Evolutionary conservation across 92 coral and sea anemone species (phyloP).

Genomic region (Paragorgia papillata): DNA sequence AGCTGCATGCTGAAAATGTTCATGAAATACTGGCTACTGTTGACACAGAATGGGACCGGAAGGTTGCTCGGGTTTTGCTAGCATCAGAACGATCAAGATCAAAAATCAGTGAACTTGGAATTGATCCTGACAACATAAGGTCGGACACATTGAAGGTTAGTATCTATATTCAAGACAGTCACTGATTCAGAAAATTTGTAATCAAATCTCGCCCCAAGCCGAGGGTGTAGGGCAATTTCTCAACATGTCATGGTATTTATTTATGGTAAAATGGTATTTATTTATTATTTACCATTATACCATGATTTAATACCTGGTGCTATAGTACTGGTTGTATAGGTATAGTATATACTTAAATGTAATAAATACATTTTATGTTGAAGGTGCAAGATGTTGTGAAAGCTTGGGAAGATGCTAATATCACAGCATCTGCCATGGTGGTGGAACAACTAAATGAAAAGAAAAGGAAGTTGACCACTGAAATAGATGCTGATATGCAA

Average conservation of each 20-base stretch:
- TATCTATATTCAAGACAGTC: too few species aligned
- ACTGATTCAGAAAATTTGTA: too few species aligned
- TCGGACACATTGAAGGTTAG: too few species aligned
- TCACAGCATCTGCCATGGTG: slow-evolving; percentile 14
- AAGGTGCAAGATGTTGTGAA: slow-evolving; percentile 48
- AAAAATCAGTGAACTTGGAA: too few species aligned
- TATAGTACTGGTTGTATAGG: slow-evolving; percentile 3
- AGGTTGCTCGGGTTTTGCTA: slow-evolving; percentile 31
- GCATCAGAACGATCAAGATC: too few species aligned
- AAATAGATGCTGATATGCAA: slow-evolving; percentile 18
- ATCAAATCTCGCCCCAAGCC: too few species aligned
- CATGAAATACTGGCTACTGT: slow-evolving; percentile 34
- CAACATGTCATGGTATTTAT: too few species aligned
- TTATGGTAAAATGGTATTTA: too few species aligned
- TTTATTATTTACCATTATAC: too few species aligned
- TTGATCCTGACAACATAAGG: too few species aligned
- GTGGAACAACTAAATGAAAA: not conserved
- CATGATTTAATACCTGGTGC: not conserved
- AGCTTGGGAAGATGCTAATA: slow-evolving; percentile 35
- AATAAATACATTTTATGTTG: not conserved
- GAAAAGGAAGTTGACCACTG: too few species aligned
- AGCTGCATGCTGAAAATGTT: slow-evolving; percentile 5
- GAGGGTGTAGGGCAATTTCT: too few species aligned
- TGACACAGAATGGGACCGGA: slow-evolving; percentile 59
- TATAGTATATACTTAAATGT: not conserved